Conservation (phyloP, 2,113 vertebrate genomes). For the Speoplatyrhinus poulsoni region DNA sequence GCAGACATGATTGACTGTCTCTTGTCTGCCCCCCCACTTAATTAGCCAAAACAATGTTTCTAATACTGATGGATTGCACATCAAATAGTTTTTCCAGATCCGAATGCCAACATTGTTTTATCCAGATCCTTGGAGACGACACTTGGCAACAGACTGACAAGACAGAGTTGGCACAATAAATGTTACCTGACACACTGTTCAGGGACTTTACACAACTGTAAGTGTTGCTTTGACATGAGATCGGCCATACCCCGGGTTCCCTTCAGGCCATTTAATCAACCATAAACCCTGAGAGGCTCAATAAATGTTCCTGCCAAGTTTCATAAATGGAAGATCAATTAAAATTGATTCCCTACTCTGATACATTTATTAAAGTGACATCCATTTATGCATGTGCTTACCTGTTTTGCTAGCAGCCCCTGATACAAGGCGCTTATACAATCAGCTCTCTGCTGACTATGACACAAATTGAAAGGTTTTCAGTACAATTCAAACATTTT, state of each 20-base stretch:
- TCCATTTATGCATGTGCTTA: slow-evolving; percentile 71
- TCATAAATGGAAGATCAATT: slow-evolving; percentile 79
- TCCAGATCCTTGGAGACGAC: slow-evolving; percentile 15
- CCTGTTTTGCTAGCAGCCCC: slow-evolving; percentile 65
- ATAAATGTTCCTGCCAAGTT: slow-evolving; percentile 79
- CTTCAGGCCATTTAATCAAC: slow-evolving; percentile 72
- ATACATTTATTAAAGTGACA: slow-evolving; percentile 82
- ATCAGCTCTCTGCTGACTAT: slow-evolving; percentile 29
- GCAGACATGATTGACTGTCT: neutral
- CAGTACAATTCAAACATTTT: slow-evolving; percentile 57
- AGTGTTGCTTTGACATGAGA: slow-evolving; percentile 65
- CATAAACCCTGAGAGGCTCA: slow-evolving; percentile 68
- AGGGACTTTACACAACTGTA: slow-evolving; percentile 54
- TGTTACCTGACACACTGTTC: slow-evolving; percentile 63
- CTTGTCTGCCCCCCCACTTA: neutral
- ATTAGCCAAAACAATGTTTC: slow-evolving; percentile 13
- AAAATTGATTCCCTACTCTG: slow-evolving; percentile 79
- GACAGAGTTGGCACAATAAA: slow-evolving; percentile 51
- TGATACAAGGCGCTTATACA: slow-evolving; percentile 24
- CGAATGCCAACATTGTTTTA: slow-evolving; percentile 17
- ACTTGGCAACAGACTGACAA: slow-evolving; percentile 50
- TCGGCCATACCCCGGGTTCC: slow-evolving; percentile 31
- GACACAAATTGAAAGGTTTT: slow-evolving; percentile 55
- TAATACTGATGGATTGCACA: neutral
- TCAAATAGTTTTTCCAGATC: slow-evolving; percentile 14